Conservation (phyloP, 2,888 invertebrate species). For the Oxystoma pomonae region DNA sequence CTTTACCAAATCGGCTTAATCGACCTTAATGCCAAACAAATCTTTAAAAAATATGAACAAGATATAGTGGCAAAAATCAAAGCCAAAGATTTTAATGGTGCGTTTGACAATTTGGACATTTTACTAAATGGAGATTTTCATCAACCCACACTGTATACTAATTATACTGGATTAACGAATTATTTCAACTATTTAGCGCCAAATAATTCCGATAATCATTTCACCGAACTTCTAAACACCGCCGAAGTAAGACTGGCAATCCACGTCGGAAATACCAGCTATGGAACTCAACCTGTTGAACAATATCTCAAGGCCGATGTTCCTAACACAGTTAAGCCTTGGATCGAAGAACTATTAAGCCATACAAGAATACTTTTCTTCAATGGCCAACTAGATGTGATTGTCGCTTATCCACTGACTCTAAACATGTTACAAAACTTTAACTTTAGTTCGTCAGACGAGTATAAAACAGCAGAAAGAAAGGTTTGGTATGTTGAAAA, state of each 20-base stretch:
- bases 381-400: slow-evolving; percentile 85
- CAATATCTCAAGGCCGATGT: slow-evolving; percentile 24
- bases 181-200: slow-evolving; percentile 16
- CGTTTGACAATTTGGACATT: slow-evolving; percentile 67
- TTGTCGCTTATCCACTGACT: slow-evolving; percentile 80
- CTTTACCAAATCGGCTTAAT: slow-evolving; percentile 68
- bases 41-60: slow-evolving; percentile 60
- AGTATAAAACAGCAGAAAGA: slow-evolving; percentile 60
- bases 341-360: slow-evolving; percentile 55
- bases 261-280: slow-evolving; percentile 73
- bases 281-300: slow-evolving; percentile 21
- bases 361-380: slow-evolving; percentile 71
- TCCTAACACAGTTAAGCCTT: slow-evolving; percentile 26
- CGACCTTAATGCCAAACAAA: slow-evolving; percentile 56
- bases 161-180: slow-evolving; percentile 49
- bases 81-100: slow-evolving; percentile 60
- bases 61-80: slow-evolving; percentile 57
- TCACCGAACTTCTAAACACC: slow-evolving; percentile 8
- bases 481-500: slow-evolving; percentile 63
- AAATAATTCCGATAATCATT: slow-evolving; percentile 1
- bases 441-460: slow-evolving; percentile 60
- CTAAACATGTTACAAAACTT: slow-evolving; percentile 68
- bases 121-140: slow-evolving; percentile 67
- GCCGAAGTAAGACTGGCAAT: slow-evolving; percentile 50
- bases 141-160: slow-evolving; percentile 58